Evolutionary conservation across 2,888 invertebrate genomes (phyloP).

Genomic region (Hecatera dysodea): DNA sequence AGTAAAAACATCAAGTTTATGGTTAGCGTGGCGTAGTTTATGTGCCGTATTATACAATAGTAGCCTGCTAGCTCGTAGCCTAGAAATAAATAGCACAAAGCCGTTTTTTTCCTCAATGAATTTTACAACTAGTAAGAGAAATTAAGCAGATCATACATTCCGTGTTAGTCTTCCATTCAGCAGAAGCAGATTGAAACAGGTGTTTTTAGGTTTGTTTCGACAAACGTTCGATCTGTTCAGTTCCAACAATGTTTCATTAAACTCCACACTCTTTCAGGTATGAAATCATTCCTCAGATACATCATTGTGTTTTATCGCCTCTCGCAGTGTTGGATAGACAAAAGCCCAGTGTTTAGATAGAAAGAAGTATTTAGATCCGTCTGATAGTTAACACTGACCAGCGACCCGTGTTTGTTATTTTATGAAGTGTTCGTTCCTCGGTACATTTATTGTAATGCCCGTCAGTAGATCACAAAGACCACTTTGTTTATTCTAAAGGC

Average conservation of each 20-base stretch:
- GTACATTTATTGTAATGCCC: slow-evolving; percentile 86
- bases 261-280: slow-evolving; percentile 39
- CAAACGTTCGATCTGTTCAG: slow-evolving; percentile 52
- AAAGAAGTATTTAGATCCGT: slow-evolving; percentile 83
- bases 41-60: slow-evolving; percentile 48
- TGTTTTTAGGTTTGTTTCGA: slow-evolving; percentile 64
- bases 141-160: slow-evolving; percentile 61
- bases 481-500: slow-evolving; percentile 77
- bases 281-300: slow-evolving; percentile 67
- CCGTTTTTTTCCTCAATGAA: slow-evolving; percentile 56
- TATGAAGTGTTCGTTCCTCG: slow-evolving; percentile 83
- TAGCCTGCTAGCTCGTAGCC: slow-evolving; percentile 36
- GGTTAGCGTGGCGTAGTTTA: slow-evolving; percentile 43
- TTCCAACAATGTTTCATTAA: slow-evolving; percentile 64
- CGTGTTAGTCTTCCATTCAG: slow-evolving; percentile 48
- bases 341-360: slow-evolving; percentile 84
- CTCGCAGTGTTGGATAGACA: slow-evolving; percentile 83
- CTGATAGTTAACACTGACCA: slow-evolving; percentile 81
- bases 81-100: slow-evolving; percentile 38
- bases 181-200: slow-evolving; percentile 36
- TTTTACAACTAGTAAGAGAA: slow-evolving; percentile 57
- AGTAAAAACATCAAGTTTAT: slow-evolving; percentile 53
- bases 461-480: slow-evolving; percentile 83
- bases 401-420: slow-evolving; percentile 85
- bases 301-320: slow-evolving; percentile 74